These are phyloP conservation scores for Pipistrellus pipistrellus DNA, from an alignment of 2,797 vertebrate genomes.

Conservation along the genomic window DNA sequence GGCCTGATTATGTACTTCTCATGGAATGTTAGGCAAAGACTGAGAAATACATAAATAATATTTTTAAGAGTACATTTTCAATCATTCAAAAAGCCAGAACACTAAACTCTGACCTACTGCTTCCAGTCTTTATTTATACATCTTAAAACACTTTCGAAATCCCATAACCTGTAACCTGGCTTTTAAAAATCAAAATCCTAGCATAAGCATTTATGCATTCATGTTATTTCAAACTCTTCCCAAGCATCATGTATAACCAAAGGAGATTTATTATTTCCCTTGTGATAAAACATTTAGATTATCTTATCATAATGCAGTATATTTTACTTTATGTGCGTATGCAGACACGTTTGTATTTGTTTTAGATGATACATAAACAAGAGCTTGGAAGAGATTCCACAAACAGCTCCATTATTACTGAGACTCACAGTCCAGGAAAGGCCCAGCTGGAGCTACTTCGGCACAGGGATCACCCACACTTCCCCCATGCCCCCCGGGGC, in stretches of 20 bases:
- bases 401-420: rapidly evolving
- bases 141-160: not conserved
- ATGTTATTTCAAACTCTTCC: not conserved
- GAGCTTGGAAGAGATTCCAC: not conserved
- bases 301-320: not conserved
- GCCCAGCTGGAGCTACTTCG: rapidly evolving
- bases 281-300: not conserved
- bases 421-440: not conserved
- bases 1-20: not conserved
- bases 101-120: not conserved
- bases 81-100: conserved; percentile 28
- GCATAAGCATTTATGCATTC: conserved; percentile 10
- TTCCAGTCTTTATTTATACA: not conserved
- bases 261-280: not conserved
- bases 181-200: not conserved
- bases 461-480: rapidly evolving
- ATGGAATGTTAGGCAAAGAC: not conserved
- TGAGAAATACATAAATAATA: not conserved
- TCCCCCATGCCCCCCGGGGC: rapidly evolving
- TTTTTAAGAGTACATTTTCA: not conserved
- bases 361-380: not conserved
- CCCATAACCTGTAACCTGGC: not conserved
- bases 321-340: not conserved
- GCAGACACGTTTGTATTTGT: not conserved
- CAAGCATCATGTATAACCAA: not conserved